Percentiles rank a stretch among this genome's conserved stretches.
Evolutionary conservation across 2,888 invertebrate species (phyloP).

Genomic region (Mycogona germanica): DNA sequence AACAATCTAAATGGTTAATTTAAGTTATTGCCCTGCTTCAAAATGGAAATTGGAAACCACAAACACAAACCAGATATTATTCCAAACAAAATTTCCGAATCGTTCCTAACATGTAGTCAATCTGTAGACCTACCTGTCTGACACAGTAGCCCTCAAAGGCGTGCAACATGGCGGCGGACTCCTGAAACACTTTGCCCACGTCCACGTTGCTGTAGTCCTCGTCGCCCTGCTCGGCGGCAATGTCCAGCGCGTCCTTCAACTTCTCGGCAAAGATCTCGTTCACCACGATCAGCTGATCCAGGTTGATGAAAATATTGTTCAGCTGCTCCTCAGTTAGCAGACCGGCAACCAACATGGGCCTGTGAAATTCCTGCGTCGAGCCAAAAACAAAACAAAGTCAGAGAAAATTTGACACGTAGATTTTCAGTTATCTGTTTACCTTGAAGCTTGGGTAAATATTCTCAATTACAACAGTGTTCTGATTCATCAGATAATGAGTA

Average conservation of each 20-base stretch:
- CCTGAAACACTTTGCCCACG: slow-evolving; percentile 78
- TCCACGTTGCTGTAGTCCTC: slow-evolving; percentile 75
- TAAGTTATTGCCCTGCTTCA: no score
- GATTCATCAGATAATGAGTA: no score
- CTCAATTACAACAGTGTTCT: no score
- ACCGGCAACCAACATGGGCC: slow-evolving; percentile 82
- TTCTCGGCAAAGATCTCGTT: slow-evolving; percentile 67
- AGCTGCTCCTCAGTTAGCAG: slow-evolving; percentile 81
- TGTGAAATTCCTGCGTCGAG: slow-evolving; percentile 33
- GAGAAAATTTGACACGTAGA: no score
- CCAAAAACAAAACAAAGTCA: slow-evolving; percentile 50
- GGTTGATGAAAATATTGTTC: slow-evolving; percentile 82
- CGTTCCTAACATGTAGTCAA: not conserved
- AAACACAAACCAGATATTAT: not conserved
- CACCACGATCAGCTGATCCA: slow-evolving; percentile 71
- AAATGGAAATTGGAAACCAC: not conserved
- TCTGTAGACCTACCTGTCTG: slow-evolving; percentile 53
- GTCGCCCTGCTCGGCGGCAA: slow-evolving; percentile 48
- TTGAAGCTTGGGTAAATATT: no score
- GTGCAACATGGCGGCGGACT: slow-evolving; percentile 76
- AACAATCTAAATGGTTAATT: no score
- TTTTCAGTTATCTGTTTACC: no score
- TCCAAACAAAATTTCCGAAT: not conserved
- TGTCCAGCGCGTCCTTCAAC: slow-evolving; percentile 72
- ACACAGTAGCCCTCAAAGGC: slow-evolving; percentile 93